Base-by-base conservation (phyloP, 2,113 vertebrate genomes). In the Neodontobutis hainanensis region DNA sequence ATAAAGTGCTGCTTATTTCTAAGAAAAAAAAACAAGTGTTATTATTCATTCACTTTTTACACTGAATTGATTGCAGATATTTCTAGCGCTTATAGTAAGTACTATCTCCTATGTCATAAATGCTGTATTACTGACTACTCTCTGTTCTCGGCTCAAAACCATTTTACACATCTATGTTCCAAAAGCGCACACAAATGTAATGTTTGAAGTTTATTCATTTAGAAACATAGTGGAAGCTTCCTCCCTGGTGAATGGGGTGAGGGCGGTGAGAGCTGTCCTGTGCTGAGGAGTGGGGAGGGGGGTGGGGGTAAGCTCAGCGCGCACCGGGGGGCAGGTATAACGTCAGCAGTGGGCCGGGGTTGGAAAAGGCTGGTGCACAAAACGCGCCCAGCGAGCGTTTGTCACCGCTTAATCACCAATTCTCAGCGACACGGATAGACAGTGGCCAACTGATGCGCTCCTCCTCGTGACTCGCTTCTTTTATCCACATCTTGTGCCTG, bases 321-420 rank as follows among this genome's bases (percentile, higher is more conserved):
- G 34, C 82, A 47, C 68, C 61, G 48, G 81, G 81, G 81, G 75
- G 80, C 77, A 82, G 81, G 82, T 83, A n/a, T n/a, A 81, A 85
- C 85, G 81, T 87, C 82, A 90, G 74, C 85, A 77, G 61, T 73
- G 70, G 68, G 44, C 72, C 78, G 63, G 81, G 81, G 69, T 71
- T 66, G 48, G 48, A 43, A 65, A 65, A 74, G 56, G 68, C 67
- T 48, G 38, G 3, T 40, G 59, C 5, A 15, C 48, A 49, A 11
- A 6, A 71, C 83, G 77, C 73, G 65, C 72, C 43, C 59, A 65
- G 56, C 43, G 52, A 87, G 77, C 61, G 60, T 70, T 78, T 32
- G 32, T 55, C 72, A n/a, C 35, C 36, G 61, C 55, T 68, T 55
- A 27, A 62, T 52, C 61, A 48, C 72, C 42, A 52, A 65, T 19